Conservation (phyloP, 2,888 invertebrate genomes). For the Torymus texanus region DNA sequence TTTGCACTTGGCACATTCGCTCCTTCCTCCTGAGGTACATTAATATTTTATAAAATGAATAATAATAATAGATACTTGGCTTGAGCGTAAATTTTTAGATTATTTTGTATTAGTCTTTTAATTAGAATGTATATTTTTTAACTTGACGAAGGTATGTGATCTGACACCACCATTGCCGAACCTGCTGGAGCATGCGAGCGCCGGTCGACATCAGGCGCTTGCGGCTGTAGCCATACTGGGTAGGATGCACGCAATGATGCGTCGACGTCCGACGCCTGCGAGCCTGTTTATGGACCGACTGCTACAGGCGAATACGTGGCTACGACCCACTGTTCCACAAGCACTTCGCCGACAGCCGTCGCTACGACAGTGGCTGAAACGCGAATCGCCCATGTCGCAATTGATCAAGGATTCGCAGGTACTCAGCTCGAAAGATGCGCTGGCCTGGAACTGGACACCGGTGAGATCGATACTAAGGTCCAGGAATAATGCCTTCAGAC, state of each 20-base stretch:
- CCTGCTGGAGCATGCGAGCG: conserved; percentile 86
- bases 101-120: neutral
- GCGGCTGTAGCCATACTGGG: conserved; percentile 88
- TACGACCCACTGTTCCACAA: conserved; percentile 67
- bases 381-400: conserved; percentile 69
- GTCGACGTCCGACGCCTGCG: conserved; percentile 86
- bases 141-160: conserved; percentile 79
- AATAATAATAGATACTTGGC: neutral
- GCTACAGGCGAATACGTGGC: conserved; percentile 76
- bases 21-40: conserved; percentile 85
- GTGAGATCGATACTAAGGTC: conserved; percentile 79
- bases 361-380: conserved; percentile 68
- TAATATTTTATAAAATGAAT: neutral
- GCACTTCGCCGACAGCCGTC: conserved; percentile 63
- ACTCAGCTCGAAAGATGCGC: conserved; percentile 85
- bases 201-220: conserved; percentile 87
- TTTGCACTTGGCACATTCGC: conserved; percentile 88
- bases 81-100: neutral
- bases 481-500: conserved; percentile 77
- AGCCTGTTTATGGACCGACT: conserved; percentile 90
- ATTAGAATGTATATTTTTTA: neutral
- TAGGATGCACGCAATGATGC: conserved; percentile 87
- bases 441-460: conserved; percentile 95
- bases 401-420: conserved; percentile 87
- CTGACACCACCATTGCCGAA: conserved; percentile 89